These are phyloP conservation scores for Procavia capensis DNA, from an alignment of 2,113 vertebrate genomes.

Conservation along the genomic window DNA sequence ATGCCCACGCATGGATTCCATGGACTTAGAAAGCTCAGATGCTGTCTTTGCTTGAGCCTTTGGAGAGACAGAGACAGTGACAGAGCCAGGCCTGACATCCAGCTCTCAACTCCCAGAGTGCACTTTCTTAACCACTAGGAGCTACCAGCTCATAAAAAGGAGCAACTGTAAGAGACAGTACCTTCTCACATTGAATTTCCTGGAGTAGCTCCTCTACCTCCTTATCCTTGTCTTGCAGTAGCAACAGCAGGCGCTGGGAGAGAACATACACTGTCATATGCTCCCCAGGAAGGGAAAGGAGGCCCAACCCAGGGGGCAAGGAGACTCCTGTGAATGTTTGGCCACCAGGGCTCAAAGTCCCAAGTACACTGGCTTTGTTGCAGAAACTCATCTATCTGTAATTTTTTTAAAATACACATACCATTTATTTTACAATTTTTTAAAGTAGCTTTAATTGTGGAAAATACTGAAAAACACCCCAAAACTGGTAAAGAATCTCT, in stretches of 20 bases:
- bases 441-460: background rate
- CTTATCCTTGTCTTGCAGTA: conserved; percentile 92
- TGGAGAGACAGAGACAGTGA: conserved; percentile 32
- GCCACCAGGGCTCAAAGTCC: background rate
- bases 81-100: background rate
- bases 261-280: conserved; percentile 19
- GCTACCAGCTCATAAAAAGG: background rate
- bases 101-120: background rate
- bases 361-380: background rate
- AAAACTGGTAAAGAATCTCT: background rate
- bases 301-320: background rate
- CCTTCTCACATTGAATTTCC: conserved; percentile 93
- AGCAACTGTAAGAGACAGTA: conserved; percentile 60
- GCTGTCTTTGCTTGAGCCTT: conserved; percentile 91
- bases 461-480: background rate
- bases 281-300: background rate
- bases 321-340: background rate
- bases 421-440: background rate
- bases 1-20: conserved; percentile 91
- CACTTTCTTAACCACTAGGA: background rate
- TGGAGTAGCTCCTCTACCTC: conserved; percentile 87
- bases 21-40: conserved; percentile 88
- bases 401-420: background rate
- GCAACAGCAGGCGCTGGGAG: conserved; percentile 90
- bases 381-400: background rate